A percentile compares a stretch with the other conserved stretches of the same genome.
phyloP scores from a whole-genome alignment of 2,888 invertebrate species.

The Diabrotica balteata region DNA sequence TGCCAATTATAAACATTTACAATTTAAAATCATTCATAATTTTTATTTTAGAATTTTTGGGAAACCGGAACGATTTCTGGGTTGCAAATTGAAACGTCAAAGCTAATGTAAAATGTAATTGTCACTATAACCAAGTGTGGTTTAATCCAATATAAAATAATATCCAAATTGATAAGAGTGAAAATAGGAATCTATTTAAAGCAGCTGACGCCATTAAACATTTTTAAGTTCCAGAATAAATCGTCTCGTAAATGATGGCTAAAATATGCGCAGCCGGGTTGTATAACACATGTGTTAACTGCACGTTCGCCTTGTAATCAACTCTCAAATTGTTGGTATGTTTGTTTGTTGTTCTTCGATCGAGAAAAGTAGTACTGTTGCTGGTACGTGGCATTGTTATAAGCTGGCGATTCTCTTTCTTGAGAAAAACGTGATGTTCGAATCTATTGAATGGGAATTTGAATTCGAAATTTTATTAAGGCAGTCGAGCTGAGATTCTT shows the following conservation, averaged over 20 bases:
- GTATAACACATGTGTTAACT: slow-evolving; percentile 11
- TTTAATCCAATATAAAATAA: too few species aligned
- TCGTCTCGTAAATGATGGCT: not conserved
- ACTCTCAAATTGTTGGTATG: slow-evolving; percentile 8
- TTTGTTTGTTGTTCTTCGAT: slow-evolving; percentile 6
- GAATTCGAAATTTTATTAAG: slow-evolving; percentile 1
- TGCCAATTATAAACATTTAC: too few species aligned
- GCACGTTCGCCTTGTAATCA: slow-evolving; percentile 9
- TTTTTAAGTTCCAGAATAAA: not conserved
- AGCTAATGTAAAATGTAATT: too few species aligned
- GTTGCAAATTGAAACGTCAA: too few species aligned
- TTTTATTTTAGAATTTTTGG: too few species aligned
- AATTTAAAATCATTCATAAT: too few species aligned
- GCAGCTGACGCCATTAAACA: too few species aligned
- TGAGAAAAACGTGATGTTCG: slow-evolving; percentile 10
- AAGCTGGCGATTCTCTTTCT: not conserved
- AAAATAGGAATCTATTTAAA: too few species aligned
- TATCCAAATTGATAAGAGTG: too few species aligned
- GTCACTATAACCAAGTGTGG: too few species aligned
- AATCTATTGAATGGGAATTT: slow-evolving; percentile 6
- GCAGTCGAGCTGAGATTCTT: too few species aligned
- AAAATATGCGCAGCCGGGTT: slow-evolving; percentile 6
- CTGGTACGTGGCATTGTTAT: slow-evolving; percentile 14
- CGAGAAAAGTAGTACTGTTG: slow-evolving; percentile 9
- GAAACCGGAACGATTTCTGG: too few species aligned